These are phyloP conservation scores for Zapus hudsonius DNA, from an alignment of 2,113 vertebrate species.

Conservation along the genomic window DNA sequence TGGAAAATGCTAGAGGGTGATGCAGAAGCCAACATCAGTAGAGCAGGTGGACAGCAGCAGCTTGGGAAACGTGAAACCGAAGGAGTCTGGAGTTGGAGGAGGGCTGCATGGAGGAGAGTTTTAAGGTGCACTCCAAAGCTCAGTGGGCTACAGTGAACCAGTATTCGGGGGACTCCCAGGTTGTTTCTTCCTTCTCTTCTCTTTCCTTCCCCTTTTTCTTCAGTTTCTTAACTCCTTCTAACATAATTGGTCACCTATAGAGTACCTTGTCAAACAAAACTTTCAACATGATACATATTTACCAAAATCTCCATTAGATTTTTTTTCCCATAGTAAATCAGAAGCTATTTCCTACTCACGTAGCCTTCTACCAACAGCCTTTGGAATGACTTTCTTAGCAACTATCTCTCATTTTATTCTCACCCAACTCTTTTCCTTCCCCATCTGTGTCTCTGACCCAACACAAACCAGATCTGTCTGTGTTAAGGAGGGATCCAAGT, in stretches of 20 bases:
- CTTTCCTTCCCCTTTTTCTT: neutral
- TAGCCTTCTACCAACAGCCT: neutral
- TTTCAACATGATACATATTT: neutral
- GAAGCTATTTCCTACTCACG: neutral
- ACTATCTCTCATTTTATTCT: neutral
- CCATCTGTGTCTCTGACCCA: neutral
- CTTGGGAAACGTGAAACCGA: neutral
- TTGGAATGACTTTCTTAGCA: neutral
- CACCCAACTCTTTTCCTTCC: neutral
- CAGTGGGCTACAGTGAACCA: neutral
- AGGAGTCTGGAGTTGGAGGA: neutral
- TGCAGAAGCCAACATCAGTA: neutral
- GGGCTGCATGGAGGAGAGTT: neutral
- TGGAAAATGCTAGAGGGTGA: neutral
- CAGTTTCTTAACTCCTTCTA: neutral
- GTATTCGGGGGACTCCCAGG: neutral
- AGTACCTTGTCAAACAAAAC: conserved; percentile 8
- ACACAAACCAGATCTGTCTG: neutral
- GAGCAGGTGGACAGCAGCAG: neutral
- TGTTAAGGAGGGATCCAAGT: neutral
- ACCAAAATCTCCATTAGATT: neutral
- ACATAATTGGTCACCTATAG: neutral
- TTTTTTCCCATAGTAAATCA: neutral
- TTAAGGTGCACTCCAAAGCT: neutral
- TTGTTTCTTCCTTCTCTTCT: neutral